Base-by-base conservation (phyloP, 2,797 vertebrate species). In the Mormyrus proboscirostris region DNA sequence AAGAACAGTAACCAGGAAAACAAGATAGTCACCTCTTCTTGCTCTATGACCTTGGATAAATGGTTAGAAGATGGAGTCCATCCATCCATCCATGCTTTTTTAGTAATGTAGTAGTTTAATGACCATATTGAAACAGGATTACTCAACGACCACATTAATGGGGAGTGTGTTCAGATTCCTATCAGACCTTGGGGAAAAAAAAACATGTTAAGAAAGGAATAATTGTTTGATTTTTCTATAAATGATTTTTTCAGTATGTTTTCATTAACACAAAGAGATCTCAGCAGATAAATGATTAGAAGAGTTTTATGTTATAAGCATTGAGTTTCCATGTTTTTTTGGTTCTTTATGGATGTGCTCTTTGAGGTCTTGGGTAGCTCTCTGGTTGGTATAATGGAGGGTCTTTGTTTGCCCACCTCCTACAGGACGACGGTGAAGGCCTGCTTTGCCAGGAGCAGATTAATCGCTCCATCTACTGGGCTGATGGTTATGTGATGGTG, bases 381-480 rank as follows among this genome's bases (percentile, higher is more conserved):
- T 53, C 12, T 29, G 49, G 51, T 16, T 87, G 25, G 8, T 59
- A 59, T 12, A 22, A 41, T 44, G 7, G 53, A 87, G 25, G 7
- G 29, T 47, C 29, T 88, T 1, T 90, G 0, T 90, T 38, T 79
- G 85, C 2, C 2, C 88, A 44, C 79, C 50, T 51, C 53, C 53
- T 55, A 22, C 94, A 98, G 98, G 97, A 97, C 0, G 96, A 98
- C 44, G 94, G 94, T 0, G 98, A 98, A 14, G 96, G 94, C 47
- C 95, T 98, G 62, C 97, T 96, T 93, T 98, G 97, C 92, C 97
- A 97, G 93, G 98, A 99, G 93, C 97, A 98, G 94, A 14, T 84
- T 25, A 94, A 90, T 94, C 96, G 97, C 83, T 98, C 97, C 0
- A 97, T 99, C 94, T 98, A 98, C 94, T 99, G 98, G 98, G 98